Evolutionary conservation across 2,888 invertebrate species (phyloP).

Genomic region (Aphodius granarius): DNA sequence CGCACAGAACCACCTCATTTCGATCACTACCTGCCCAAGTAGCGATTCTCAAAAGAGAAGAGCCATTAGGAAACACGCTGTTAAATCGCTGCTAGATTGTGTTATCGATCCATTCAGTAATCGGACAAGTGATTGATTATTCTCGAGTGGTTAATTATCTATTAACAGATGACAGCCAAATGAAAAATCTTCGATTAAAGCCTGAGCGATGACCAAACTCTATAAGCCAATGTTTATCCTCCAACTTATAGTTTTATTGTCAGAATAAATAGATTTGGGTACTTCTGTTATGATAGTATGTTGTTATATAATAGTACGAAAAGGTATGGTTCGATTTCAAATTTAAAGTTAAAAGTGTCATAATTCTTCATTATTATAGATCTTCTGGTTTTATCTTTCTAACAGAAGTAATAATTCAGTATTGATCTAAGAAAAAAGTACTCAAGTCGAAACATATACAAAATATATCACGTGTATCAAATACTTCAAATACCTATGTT

Average conservation of each 20-base stretch:
- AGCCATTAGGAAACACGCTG: not conserved
- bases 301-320: too few species aligned
- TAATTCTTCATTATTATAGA: too few species aligned
- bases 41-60: not conserved
- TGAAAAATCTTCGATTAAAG: not conserved
- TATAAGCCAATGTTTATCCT: not conserved
- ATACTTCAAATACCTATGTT: too few species aligned
- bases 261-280: too few species aligned
- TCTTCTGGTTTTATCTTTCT: too few species aligned
- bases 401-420: too few species aligned
- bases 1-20: not conserved
- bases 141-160: constrained; percentile 1
- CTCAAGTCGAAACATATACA: too few species aligned
- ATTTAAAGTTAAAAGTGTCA: too few species aligned
- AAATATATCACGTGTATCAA: too few species aligned
- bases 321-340: too few species aligned
- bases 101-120: not conserved
- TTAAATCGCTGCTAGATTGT: not conserved
- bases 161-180: not conserved
- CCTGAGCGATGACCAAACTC: not conserved
- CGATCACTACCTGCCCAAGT: not conserved
- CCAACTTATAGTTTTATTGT: not conserved
- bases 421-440: too few species aligned
- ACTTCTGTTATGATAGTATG: too few species aligned
- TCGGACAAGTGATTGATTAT: constrained; percentile 5